Base-by-base conservation (phyloP, 2,797 vertebrate genomes). In the Sciurus vulgaris region DNA sequence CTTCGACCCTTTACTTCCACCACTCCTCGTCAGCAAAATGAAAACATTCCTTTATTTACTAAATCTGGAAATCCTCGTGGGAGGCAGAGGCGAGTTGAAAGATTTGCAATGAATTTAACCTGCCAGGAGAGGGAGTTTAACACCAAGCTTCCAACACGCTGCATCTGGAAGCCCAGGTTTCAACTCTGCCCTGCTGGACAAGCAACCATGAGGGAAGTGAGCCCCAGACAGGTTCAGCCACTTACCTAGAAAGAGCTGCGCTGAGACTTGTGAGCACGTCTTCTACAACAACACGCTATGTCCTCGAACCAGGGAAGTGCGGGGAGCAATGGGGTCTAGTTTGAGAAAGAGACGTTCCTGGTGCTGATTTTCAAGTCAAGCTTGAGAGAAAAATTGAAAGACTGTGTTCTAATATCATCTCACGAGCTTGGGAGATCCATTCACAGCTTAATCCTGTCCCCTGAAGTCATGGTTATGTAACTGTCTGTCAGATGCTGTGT, bases 401-500 rank as follows among this genome's bases (percentile, higher is more conserved):
- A 74, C 92, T 94, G 65, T 59, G 63, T 95, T 97, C 96, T 86
- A 82, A 89, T 61, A 81, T 3, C 81, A 84, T 82, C 86, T 88
- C 93, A 97, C 96, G 97, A 97, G 95, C 95, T 85, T 7, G 2
- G 65, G 88, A 54, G 56, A 28, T 86, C 95, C 97, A 97, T 94
- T 98, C 97, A 95, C 41, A 93, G 88, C 96, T 97, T 87, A 97
- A 96, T 97, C 94, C 97, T 82, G 91, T 95, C 97, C 95, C 94
- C 94, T 95, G 81, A 90, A 97, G 97, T 98, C 98, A 98, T 0
- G 78, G 93, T 97, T 98, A 98, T 84, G 0, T 92, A 98, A 97
- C 78, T 84, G 97, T 98, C 97, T 95, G 98, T 83, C 96, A 93
- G 86, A 84, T 98, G 98, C 98, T 98, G 97, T 96, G 97, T 98